Percentiles rank a stretch among this genome's conserved stretches.
Evolutionary conservation across 2,888 invertebrate species (phyloP).

Genomic region (Conops quadrifasciatus): DNA sequence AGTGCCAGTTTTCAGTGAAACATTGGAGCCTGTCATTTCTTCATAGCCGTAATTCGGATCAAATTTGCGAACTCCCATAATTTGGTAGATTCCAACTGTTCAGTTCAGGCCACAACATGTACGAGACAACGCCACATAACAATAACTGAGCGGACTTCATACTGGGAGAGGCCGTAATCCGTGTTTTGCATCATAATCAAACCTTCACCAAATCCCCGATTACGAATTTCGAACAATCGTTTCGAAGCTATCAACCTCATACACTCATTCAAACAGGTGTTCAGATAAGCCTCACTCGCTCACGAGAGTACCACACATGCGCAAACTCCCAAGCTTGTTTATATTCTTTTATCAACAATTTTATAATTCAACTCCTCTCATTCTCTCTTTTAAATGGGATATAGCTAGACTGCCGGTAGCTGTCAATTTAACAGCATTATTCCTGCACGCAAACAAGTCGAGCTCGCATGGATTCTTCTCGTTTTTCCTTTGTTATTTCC

Average conservation of each 20-base stretch:
- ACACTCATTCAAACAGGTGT: slow-evolving; percentile 13
- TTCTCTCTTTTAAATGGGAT: no score
- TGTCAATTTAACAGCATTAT: no score
- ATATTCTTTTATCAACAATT: slow-evolving; percentile 15
- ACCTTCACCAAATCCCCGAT: slow-evolving; percentile 1
- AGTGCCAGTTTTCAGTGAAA: slow-evolving; percentile 11
- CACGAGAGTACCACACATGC: slow-evolving; percentile 15
- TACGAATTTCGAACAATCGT: slow-evolving; percentile 24
- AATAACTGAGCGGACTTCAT: slow-evolving; percentile 20
- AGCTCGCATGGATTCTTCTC: no score
- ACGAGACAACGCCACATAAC: slow-evolving; percentile 14
- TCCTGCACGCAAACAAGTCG: no score
- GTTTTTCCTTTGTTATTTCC: no score
- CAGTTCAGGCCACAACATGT: neutral
- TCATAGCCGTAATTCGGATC: slow-evolving; percentile 30
- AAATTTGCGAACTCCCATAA: slow-evolving; percentile 30
- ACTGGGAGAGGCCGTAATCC: neutral
- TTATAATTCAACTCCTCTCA: no score
- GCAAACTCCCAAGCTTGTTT: slow-evolving; percentile 2
- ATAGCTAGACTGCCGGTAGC: no score
- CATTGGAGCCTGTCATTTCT: slow-evolving; percentile 30
- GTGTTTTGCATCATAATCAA: slow-evolving; percentile 20
- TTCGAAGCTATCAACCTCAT: slow-evolving; percentile 1
- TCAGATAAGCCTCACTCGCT: neutral
- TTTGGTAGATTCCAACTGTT: slow-evolving; percentile 1